phyloP scores from a whole-genome alignment of 1,140 invertebrate species.

The Heliothis subflexa region DNA sequence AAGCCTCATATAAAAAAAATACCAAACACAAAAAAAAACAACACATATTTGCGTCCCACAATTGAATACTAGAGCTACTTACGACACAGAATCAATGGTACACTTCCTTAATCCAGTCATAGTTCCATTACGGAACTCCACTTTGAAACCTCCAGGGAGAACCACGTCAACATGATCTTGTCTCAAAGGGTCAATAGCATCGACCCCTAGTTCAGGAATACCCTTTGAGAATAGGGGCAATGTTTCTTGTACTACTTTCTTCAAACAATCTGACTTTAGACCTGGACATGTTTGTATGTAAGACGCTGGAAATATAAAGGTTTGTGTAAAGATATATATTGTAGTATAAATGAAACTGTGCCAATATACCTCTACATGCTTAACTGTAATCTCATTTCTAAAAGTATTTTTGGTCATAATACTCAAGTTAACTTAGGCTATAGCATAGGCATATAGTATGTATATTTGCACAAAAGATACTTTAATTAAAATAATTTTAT shows the following conservation, averaged over 20 bases:
- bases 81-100: constrained; percentile 65
- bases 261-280: constrained; percentile 67
- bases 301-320: constrained; percentile 63
- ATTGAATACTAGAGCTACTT: constrained; percentile 48
- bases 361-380: neutral
- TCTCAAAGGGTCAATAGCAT: constrained; percentile 62
- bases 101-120: constrained; percentile 70
- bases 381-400: too few relatives aligned
- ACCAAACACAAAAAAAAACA: too few relatives aligned
- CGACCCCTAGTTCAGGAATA: constrained; percentile 65
- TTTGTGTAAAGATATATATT: too few relatives aligned
- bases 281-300: constrained; percentile 68
- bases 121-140: constrained; percentile 62
- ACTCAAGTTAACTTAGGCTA: too few relatives aligned
- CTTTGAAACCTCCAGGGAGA: constrained; percentile 67
- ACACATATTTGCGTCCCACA: too few relatives aligned
- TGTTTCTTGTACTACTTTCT: constrained; percentile 66
- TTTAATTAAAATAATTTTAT: neutral
- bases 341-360: too few relatives aligned
- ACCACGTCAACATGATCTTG: constrained; percentile 57
- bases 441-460: too few relatives aligned
- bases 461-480: too few relatives aligned
- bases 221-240: constrained; percentile 70
- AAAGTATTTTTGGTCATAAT: neutral
- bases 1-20: too few relatives aligned